Percentiles rank a stretch among this genome's conserved stretches.
Evolutionary conservation across 1,140 invertebrate species (phyloP).

Genomic region (Daktulosphaira vitifoliae): DNA sequence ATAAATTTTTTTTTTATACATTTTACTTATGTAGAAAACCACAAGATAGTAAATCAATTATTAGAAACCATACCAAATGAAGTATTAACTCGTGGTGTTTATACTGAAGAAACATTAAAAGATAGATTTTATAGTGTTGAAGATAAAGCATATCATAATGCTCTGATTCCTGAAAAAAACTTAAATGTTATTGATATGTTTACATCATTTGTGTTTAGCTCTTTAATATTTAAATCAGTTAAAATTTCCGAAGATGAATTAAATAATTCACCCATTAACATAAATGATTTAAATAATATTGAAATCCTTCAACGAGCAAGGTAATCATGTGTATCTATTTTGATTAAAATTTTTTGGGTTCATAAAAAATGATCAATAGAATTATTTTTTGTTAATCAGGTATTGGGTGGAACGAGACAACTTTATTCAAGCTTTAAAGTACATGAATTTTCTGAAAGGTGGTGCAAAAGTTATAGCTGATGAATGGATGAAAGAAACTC

Average conservation of each 20-base stretch:
- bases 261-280: conserved; percentile 59
- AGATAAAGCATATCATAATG: conserved; percentile 36
- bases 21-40: conserved; percentile 48
- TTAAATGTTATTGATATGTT: conserved; percentile 73
- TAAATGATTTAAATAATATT: conserved; percentile 66
- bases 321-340: conserved; percentile 46
- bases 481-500: conserved; percentile 80
- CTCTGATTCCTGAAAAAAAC: conserved; percentile 47
- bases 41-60: conserved; percentile 62
- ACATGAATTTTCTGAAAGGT: conserved; percentile 82
- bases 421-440: conserved; percentile 71
- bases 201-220: conserved; percentile 77
- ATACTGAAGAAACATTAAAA: conserved; percentile 71
- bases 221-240: conserved; percentile 57
- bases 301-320: conserved; percentile 78
- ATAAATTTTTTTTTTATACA: too few species aligned
- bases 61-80: conserved; percentile 66
- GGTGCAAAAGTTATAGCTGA: conserved; percentile 66
- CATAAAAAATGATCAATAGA: too few species aligned
- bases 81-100: conserved; percentile 69
- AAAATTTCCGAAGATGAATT: conserved; percentile 60
- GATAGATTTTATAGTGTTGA: conserved; percentile 72
- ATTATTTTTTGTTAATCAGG: conserved; percentile 48
- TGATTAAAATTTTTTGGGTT: too few species aligned
- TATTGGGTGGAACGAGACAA: conserved; percentile 80